Evolutionary conservation across 2,113 vertebrate species (phyloP).

Genomic region (Tautogolabrus adspersus): DNA sequence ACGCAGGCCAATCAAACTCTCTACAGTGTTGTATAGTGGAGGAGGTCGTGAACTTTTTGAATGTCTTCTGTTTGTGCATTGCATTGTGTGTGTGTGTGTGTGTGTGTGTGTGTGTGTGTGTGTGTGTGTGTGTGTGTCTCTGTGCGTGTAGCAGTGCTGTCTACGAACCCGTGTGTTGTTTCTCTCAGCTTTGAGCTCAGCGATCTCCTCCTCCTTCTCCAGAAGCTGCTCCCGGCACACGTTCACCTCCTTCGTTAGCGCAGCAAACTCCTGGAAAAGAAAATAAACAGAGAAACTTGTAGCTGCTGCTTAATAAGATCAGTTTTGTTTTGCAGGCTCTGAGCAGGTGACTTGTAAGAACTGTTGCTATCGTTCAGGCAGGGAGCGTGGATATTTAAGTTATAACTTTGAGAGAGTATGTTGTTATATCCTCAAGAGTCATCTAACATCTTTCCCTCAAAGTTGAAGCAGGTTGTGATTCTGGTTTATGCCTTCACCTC

Average conservation of each 20-base stretch:
- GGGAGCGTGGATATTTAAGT: not conserved
- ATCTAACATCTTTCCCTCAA: too few relatives aligned
- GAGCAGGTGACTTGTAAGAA: too few relatives aligned
- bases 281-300: not conserved
- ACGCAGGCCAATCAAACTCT: not conserved
- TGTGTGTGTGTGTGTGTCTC: not conserved
- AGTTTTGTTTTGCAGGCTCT: not conserved
- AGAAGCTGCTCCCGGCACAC: conserved; percentile 95
- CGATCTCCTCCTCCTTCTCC: conserved; percentile 96
- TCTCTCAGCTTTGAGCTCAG: conserved; percentile 95
- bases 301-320: not conserved
- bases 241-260: conserved; percentile 95
- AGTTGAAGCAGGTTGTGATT: too few relatives aligned
- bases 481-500: too few relatives aligned
- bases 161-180: conserved; percentile 95
- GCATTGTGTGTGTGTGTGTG: not conserved
- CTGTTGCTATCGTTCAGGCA: too few relatives aligned
- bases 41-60: not conserved
- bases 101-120: not conserved
- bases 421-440: too few relatives aligned
- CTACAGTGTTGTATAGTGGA: not conserved
- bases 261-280: conserved; percentile 91
- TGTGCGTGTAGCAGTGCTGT: not conserved
- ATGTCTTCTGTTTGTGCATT: not conserved
- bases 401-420: not conserved